Evolutionary conservation across 2,797 vertebrate species (phyloP).

Genomic region (Crax fasciolata): DNA sequence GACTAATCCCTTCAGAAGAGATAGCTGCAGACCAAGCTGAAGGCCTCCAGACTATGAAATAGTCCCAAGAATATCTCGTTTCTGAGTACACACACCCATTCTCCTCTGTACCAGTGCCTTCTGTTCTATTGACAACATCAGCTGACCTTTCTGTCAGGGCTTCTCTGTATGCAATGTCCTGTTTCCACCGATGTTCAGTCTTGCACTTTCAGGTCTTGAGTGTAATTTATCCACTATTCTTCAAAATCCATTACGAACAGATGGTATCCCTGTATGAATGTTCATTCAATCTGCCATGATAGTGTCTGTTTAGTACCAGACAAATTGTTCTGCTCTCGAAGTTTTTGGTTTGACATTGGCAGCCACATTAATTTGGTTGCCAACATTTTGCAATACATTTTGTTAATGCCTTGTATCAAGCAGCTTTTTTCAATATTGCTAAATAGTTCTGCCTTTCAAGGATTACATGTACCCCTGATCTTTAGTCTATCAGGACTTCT

Average conservation of each 20-base stretch:
- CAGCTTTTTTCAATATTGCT: neutral
- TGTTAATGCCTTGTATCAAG: neutral
- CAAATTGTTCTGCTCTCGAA: constrained; percentile 33
- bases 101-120: neutral
- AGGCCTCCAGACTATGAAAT: neutral
- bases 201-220: neutral
- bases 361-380: neutral
- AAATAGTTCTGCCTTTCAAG: neutral
- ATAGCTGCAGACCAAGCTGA: neutral
- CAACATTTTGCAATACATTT: neutral
- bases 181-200: neutral
- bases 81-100: neutral
- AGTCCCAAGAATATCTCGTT: neutral
- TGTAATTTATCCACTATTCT: constrained; percentile 12
- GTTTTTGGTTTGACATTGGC: constrained; percentile 41
- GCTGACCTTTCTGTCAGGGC: neutral
- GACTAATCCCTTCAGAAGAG: neutral
- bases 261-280: neutral
- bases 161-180: neutral
- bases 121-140: neutral
- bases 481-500: neutral
- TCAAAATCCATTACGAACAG: constrained; percentile 21
- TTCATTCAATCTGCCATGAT: constrained; percentile 6
- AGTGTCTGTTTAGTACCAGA: constrained; percentile 14
- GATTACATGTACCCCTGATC: neutral